These are phyloP conservation scores for Gyrodactylus salaris DNA, from an alignment of 1,140 invertebrate genomes.

Conservation along the genomic window DNA sequence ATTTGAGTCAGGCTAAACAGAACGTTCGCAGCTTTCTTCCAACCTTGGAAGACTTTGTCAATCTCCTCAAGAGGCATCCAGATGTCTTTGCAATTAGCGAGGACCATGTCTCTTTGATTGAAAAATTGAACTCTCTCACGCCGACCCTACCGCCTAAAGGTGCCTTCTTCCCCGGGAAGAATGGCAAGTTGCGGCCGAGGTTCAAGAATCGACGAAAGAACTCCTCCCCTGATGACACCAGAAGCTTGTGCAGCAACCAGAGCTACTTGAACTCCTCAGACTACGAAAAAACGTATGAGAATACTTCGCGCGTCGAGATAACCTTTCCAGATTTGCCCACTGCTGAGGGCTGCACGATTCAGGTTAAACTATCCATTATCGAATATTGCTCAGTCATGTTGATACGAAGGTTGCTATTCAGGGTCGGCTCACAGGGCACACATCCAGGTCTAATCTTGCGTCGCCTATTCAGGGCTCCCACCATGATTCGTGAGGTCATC, in stretches of 20 bases:
- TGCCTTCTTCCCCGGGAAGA: neutral
- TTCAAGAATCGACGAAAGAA: neutral
- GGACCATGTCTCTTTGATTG: slow-evolving; percentile 17
- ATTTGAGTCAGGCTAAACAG: slow-evolving; percentile 17
- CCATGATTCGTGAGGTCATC: slow-evolving; percentile 16
- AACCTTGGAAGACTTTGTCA: slow-evolving; percentile 18
- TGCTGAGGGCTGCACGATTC: neutral
- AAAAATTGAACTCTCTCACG: slow-evolving; percentile 11
- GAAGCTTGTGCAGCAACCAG: neutral
- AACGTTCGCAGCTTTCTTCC: slow-evolving; percentile 20
- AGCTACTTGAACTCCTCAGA: neutral
- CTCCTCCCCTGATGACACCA: neutral
- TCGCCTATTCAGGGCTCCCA: slow-evolving; percentile 10
- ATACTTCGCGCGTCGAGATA: neutral
- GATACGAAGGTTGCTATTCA: neutral
- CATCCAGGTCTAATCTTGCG: neutral
- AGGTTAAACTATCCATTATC: neutral
- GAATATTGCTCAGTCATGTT: neutral
- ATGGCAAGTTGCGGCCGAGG: neutral
- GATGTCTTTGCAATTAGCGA: slow-evolving; percentile 19
- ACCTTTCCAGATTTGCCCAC: neutral
- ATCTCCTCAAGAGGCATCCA: slow-evolving; percentile 17
- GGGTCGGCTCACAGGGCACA: neutral
- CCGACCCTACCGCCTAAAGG: neutral
- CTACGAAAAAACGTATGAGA: neutral